These are phyloP conservation scores for Sebastiscus albofasciatus DNA, from an alignment of 2,797 vertebrate species.

Conservation along the genomic window DNA sequence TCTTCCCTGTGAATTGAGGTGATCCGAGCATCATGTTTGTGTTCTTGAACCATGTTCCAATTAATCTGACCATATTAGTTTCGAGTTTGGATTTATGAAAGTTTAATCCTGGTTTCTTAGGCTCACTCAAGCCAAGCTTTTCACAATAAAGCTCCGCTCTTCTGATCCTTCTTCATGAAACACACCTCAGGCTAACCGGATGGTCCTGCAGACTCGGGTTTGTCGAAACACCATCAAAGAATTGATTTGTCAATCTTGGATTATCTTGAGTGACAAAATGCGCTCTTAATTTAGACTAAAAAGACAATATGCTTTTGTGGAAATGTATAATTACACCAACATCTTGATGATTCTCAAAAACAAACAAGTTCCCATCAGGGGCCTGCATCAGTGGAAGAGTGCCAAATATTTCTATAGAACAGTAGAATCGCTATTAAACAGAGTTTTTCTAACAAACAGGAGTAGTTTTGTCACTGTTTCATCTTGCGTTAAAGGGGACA, in stretches of 20 bases:
- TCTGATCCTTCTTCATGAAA: background rate
- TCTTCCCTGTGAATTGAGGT: background rate
- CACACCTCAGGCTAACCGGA: background rate
- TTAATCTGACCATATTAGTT: background rate
- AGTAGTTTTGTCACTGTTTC: no score
- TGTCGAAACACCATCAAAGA: background rate
- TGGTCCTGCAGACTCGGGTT: background rate
- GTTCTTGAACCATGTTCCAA: background rate
- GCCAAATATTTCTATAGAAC: background rate
- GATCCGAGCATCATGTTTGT: background rate
- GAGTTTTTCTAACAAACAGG: background rate
- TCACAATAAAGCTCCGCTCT: background rate
- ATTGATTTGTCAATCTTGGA: background rate
- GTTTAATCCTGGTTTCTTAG: background rate
- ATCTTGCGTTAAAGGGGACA: rapidly evolving
- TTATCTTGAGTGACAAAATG: background rate
- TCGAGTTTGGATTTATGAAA: background rate
- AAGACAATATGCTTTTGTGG: background rate
- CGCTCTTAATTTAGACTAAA: background rate
- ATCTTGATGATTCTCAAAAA: background rate
- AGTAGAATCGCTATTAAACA: background rate
- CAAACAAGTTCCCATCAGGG: background rate
- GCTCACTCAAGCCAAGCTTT: background rate
- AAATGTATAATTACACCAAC: background rate
- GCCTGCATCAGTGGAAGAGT: background rate